Conservation (phyloP, 2,113 vertebrate genomes). For the Dicentrarchus labrax region DNA sequence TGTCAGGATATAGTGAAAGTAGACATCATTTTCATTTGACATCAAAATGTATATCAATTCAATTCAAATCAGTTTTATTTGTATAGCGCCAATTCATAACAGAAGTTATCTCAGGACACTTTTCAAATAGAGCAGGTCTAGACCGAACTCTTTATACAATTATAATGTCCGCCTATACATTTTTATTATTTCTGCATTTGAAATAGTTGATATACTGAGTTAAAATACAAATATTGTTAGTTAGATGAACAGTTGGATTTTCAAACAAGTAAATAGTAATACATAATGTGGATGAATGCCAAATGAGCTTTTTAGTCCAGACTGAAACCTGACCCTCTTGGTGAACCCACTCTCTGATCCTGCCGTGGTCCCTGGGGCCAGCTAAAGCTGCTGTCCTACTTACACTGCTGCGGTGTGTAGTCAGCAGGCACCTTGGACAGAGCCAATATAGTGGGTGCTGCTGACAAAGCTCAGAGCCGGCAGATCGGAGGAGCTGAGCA, state of each 20-base stretch:
- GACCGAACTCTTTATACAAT: neutral
- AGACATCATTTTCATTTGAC: neutral
- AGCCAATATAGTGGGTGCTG: conserved; percentile 65
- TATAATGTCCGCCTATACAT: too few relatives aligned
- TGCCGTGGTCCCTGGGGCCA: conserved; percentile 2
- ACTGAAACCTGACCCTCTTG: conserved; percentile 3
- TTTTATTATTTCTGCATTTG: neutral
- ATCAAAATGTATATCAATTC: neutral
- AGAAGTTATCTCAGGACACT: too few relatives aligned
- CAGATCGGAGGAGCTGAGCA: neutral
- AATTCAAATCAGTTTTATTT: too few relatives aligned
- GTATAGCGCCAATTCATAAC: too few relatives aligned
- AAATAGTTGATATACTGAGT: neutral
- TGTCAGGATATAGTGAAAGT: too few relatives aligned
- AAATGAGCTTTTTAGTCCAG: neutral
- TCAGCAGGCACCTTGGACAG: conserved; percentile 36
- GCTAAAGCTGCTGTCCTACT: conserved; percentile 22
- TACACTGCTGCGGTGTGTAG: neutral
- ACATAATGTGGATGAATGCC: neutral
- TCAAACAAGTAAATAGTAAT: neutral
- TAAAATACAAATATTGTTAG: neutral
- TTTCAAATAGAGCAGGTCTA: too few relatives aligned
- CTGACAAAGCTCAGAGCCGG: conserved; percentile 53
- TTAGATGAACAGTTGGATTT: neutral
- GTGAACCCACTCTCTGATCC: conserved; percentile 23